phyloP scores from a whole-genome alignment of 1,140 invertebrate species.

The Pteromalus puparum region DNA sequence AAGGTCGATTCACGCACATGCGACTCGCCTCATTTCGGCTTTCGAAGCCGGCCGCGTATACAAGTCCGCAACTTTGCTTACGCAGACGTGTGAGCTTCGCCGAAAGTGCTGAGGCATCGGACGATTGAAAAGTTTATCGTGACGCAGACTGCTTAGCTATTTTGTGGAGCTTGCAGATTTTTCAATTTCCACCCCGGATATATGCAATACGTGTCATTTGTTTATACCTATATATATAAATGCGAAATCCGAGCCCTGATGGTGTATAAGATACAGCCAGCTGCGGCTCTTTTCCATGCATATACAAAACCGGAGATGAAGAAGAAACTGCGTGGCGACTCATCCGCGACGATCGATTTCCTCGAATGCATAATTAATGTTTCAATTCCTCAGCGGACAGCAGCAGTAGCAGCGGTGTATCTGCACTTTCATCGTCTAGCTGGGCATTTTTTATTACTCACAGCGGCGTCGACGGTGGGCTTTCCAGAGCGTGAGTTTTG shows the following conservation, averaged over 20 bases:
- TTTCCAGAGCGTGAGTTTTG: constrained; percentile 2
- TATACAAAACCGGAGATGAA: not conserved
- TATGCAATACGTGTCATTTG: too few species aligned
- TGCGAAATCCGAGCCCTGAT: too few species aligned
- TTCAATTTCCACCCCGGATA: too few species aligned
- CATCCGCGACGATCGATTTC: constrained; percentile 42
- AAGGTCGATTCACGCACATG: constrained; percentile 59
- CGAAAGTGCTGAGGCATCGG: too few species aligned
- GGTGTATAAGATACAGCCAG: not conserved
- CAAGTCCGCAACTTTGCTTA: too few species aligned
- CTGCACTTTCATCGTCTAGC: constrained; percentile 36
- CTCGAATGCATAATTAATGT: constrained; percentile 44
- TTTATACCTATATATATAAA: too few species aligned
- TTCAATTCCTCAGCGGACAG: not conserved
- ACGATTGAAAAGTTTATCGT: too few species aligned
- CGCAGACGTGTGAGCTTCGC: too few species aligned
- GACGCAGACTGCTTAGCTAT: too few species aligned
- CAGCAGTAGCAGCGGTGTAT: not conserved
- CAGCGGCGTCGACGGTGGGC: not conserved
- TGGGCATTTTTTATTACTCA: not conserved
- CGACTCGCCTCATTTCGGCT: not conserved
- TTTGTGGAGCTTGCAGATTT: too few species aligned
- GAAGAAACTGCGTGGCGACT: not conserved
- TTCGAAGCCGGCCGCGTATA: not conserved
- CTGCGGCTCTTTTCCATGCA: not conserved